Evolutionary conservation across 2,888 invertebrate genomes (phyloP).

Genomic region (Thereva unica): DNA sequence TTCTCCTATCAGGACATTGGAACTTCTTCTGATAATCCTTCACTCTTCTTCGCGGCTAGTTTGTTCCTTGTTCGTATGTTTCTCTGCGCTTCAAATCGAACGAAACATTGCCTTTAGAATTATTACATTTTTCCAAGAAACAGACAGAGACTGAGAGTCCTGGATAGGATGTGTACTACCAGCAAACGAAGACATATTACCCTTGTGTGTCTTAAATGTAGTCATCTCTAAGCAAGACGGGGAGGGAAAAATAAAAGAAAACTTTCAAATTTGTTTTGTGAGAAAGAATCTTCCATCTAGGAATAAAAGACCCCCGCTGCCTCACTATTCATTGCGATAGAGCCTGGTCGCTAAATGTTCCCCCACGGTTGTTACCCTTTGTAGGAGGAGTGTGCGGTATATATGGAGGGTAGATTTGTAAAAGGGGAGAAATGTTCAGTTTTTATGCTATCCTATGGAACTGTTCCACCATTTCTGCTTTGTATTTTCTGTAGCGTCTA

Average conservation of each 20-base stretch:
- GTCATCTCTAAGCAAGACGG: constrained; percentile 1
- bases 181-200: constrained; percentile 35
- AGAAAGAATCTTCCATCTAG: constrained; percentile 1
- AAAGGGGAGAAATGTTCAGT: constrained; percentile 5
- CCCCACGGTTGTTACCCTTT: constrained; percentile 4
- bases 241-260: background rate
- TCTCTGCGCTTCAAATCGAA: constrained; percentile 16
- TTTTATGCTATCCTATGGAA: background rate
- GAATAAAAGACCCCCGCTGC: no score
- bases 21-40: no score
- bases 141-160: constrained; percentile 39
- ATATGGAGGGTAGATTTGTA: background rate
- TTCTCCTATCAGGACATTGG: no score
- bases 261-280: constrained; percentile 1
- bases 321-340: no score
- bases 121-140: constrained; percentile 40
- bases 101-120: constrained; percentile 34
- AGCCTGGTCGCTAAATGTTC: constrained; percentile 24
- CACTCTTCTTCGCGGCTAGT: no score
- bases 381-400: background rate
- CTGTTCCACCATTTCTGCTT: constrained; percentile 5
- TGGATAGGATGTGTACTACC: constrained; percentile 28
- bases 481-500: constrained; percentile 23
- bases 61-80: constrained; percentile 6
- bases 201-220: constrained; percentile 9